phyloP scores from a whole-genome alignment of 2,113 vertebrate species.

The Epinephelus fuscoguttatus region DNA sequence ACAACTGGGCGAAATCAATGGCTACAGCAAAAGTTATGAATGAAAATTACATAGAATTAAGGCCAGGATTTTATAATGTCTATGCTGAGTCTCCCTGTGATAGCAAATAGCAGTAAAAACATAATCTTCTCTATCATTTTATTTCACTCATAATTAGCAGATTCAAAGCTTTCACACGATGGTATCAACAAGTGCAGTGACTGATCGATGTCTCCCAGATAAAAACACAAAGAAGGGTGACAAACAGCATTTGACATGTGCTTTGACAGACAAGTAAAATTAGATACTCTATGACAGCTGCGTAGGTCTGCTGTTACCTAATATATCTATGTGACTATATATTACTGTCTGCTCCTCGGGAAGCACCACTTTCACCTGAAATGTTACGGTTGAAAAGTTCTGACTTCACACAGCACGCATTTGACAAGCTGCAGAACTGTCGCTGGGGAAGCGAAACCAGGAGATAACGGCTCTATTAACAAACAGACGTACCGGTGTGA shows the following conservation, averaged over 20 bases:
- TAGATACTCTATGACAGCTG: background rate
- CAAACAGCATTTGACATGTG: background rate
- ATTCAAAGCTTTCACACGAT: background rate
- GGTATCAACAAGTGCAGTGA: background rate
- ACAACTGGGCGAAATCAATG: background rate
- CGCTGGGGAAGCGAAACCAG: slow-evolving; percentile 37
- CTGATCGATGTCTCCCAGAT: background rate
- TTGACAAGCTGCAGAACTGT: slow-evolving; percentile 2
- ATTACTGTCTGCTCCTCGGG: background rate
- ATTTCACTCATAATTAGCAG: background rate
- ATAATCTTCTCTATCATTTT: background rate
- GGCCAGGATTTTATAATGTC: background rate
- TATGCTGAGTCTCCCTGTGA: background rate
- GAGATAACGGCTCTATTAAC: background rate
- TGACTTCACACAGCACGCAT: background rate
- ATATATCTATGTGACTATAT: background rate
- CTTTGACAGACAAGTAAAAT: background rate
- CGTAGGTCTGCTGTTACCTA: background rate
- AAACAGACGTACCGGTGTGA: background rate
- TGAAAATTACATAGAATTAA: background rate
- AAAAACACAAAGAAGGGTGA: background rate
- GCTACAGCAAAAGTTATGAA: background rate
- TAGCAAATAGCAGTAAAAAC: background rate
- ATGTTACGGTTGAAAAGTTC: background rate
- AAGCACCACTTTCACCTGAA: slow-evolving; percentile 5